Percentiles rank a stretch among this genome's conserved stretches.
phyloP scores from a whole-genome alignment of 2,797 vertebrate genomes.

The Lacerta viridis region DNA sequence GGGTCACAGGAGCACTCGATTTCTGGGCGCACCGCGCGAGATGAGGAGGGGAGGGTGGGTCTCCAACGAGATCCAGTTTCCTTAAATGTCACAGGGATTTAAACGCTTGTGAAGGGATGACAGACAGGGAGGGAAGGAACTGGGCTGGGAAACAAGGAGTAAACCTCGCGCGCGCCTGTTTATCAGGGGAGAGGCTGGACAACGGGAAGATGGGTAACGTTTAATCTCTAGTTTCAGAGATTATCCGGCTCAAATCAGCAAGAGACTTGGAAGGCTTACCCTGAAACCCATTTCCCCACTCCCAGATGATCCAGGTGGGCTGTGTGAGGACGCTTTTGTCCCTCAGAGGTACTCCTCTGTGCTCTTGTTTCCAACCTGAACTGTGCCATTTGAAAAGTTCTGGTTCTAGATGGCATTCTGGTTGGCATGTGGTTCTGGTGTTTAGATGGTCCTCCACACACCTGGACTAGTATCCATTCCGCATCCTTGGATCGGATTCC shows the following conservation, averaged over 20 bases:
- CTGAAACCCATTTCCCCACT: not conserved
- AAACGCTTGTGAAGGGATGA: not conserved
- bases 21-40: not conserved
- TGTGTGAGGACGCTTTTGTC: not conserved
- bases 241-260: not conserved
- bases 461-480: not conserved
- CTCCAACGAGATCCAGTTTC: not conserved
- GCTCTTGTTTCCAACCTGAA: not conserved
- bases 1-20: not conserved
- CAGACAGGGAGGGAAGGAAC: not conserved
- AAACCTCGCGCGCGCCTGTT: not conserved
- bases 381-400: not conserved
- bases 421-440: not conserved
- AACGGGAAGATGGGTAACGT: not conserved
- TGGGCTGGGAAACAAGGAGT: not conserved
- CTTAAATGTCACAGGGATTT: not conserved
- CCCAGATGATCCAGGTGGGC: not conserved
- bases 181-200: not conserved
- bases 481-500: not conserved
- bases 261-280: not conserved
- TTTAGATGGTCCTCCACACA: not conserved
- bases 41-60: not conserved
- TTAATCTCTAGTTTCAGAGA: not conserved
- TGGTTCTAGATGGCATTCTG: not conserved
- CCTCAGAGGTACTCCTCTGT: not conserved